Evolutionary conservation across 2,113 vertebrate species (phyloP).

Genomic region (Pluvialis apricaria): DNA sequence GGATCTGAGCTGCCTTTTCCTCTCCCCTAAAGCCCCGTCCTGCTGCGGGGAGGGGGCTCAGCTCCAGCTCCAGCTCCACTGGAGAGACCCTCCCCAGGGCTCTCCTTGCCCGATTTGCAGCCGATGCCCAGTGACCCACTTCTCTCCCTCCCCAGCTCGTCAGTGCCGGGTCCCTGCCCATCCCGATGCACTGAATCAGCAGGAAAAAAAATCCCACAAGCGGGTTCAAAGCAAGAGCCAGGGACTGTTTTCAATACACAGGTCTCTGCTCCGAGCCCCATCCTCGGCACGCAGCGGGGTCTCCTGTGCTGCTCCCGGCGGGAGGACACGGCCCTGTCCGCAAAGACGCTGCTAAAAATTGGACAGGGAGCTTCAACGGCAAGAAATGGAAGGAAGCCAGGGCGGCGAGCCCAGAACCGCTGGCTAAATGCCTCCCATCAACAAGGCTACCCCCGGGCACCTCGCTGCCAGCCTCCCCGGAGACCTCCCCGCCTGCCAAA

Average conservation of each 20-base stretch:
- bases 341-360: neutral
- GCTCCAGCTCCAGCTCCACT: neutral
- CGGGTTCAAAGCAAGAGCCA: neutral
- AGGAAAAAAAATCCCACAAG: neutral
- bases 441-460: fast-evolving
- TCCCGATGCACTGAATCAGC: neutral
- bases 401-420: neutral
- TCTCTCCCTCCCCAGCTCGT: neutral
- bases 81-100: neutral
- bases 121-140: neutral
- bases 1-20: neutral
- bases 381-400: neutral
- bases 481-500: neutral
- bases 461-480: neutral
- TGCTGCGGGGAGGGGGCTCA: neutral
- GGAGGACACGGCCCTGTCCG: fast-evolving
- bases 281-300: fast-evolving
- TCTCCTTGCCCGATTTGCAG: neutral
- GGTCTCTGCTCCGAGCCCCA: neutral
- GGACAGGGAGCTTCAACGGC: neutral
- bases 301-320: fast-evolving
- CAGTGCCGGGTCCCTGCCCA: neutral
- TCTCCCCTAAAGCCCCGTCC: neutral
- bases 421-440: neutral
- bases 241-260: fast-evolving